Evolutionary conservation across 2,888 invertebrate genomes (phyloP).

Genomic region (Stegana nigrithorax): DNA sequence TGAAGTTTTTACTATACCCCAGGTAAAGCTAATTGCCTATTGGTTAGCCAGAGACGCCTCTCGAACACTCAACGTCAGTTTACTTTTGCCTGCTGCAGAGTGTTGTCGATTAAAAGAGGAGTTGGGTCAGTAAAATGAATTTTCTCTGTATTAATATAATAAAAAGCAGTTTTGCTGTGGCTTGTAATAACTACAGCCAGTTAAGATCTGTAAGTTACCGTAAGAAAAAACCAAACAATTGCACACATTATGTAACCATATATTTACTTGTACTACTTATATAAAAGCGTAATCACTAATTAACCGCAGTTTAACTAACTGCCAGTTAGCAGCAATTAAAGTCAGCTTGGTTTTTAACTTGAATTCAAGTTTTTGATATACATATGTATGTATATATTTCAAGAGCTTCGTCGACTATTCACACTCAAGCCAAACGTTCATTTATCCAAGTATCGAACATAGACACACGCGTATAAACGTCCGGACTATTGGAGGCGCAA

Average conservation of each 20-base stretch:
- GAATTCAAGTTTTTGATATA: background rate
- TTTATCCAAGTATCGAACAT: slow-evolving; percentile 64
- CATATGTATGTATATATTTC: background rate
- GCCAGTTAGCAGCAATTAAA: background rate
- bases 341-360: background rate
- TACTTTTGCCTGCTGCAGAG: no score
- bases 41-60: no score
- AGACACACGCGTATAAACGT: slow-evolving; percentile 67
- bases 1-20: no score
- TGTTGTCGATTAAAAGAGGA: no score
- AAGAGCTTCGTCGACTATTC: background rate
- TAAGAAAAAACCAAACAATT: background rate
- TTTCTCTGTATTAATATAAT: no score
- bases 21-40: no score
- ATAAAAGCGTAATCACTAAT: background rate
- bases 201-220: no score
- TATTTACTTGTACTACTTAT: background rate
- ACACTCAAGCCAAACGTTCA: slow-evolving; percentile 47
- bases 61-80: no score
- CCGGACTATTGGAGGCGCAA: slow-evolving; percentile 64
- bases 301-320: no score
- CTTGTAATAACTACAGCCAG: no score
- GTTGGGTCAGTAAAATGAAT: no score
- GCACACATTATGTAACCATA: background rate
- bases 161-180: no score